phyloP scores from a whole-genome alignment of 2,888 invertebrate genomes.

The Caenorhabditis sinica region DNA sequence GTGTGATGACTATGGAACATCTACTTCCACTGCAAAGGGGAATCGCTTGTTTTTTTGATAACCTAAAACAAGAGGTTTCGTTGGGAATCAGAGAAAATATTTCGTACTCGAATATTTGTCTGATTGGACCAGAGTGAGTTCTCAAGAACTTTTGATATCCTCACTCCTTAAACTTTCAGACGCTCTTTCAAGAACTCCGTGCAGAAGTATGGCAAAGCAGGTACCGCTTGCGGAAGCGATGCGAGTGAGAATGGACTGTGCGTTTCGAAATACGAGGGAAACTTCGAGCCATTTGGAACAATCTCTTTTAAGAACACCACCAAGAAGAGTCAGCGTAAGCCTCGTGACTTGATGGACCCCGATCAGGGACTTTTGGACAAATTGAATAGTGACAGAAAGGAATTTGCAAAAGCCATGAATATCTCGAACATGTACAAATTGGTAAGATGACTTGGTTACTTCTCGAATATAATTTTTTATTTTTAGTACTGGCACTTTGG shows the following conservation, averaged over 20 bases:
- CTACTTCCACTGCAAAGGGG: not conserved
- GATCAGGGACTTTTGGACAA: no score
- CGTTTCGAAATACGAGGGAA: not conserved
- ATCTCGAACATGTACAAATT: slow-evolving; percentile 11
- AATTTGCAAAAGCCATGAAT: not conserved
- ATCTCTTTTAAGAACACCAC: no score
- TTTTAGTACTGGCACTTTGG: no score
- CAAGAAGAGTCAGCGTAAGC: no score
- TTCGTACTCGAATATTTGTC: not conserved
- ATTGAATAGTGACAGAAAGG: not conserved
- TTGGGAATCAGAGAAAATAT: not conserved
- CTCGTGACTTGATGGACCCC: no score
- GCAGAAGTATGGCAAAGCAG: not conserved
- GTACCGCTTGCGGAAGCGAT: not conserved
- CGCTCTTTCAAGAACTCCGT: not conserved
- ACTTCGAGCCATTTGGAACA: no score
- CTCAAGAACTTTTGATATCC: not conserved
- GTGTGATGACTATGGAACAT: not conserved
- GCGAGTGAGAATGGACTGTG: not conserved
- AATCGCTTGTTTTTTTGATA: not conserved
- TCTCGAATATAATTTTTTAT: no score
- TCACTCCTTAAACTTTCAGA: not conserved
- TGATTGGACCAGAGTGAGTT: slow-evolving; percentile 12
- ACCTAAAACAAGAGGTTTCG: not conserved
- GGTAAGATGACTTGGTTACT: not conserved